Percentiles rank a stretch among this genome's conserved stretches.
phyloP scores from a whole-genome alignment of 2,888 invertebrate genomes.

The Ceramica pisi region DNA sequence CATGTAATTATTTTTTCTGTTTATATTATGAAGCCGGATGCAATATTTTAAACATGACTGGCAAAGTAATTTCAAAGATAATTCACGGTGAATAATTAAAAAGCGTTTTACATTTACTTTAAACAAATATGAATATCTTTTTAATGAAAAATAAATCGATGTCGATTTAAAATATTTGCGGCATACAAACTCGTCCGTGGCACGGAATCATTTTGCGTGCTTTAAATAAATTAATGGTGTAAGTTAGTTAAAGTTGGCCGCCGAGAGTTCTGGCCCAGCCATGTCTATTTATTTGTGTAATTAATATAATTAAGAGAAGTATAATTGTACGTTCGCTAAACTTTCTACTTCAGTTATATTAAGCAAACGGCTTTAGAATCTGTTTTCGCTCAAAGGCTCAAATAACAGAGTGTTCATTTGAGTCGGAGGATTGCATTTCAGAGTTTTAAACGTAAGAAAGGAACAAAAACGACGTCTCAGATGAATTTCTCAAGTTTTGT shows the following conservation, averaged over 20 bases:
- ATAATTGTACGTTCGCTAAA: slow-evolving; percentile 55
- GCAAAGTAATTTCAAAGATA: slow-evolving; percentile 30
- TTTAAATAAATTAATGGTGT: slow-evolving; percentile 74
- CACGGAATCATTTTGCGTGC: slow-evolving; percentile 71
- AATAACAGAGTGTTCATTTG: slow-evolving; percentile 39
- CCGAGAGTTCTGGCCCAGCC: slow-evolving; percentile 58
- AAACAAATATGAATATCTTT: slow-evolving; percentile 37
- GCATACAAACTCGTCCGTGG: slow-evolving; percentile 72
- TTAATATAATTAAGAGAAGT: slow-evolving; percentile 61
- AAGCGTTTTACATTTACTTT: slow-evolving; percentile 23
- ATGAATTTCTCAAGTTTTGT: slow-evolving; percentile 13
- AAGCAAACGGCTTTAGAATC: slow-evolving; percentile 53
- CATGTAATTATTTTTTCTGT: slow-evolving; percentile 10
- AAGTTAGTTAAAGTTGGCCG: slow-evolving; percentile 72
- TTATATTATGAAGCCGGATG: slow-evolving; percentile 1
- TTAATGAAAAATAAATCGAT: slow-evolving; percentile 54
- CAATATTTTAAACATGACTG: slow-evolving; percentile 31
- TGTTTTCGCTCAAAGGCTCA: slow-evolving; percentile 41
- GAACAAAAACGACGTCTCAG: slow-evolving; percentile 10
- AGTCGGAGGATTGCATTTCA: slow-evolving; percentile 40
- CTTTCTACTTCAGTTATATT: slow-evolving; percentile 55
- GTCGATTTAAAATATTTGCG: slow-evolving; percentile 63
- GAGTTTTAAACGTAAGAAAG: slow-evolving; percentile 4
- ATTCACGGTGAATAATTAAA: slow-evolving; percentile 41
- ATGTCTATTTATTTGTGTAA: slow-evolving; percentile 55